These are phyloP conservation scores for Lutraria rhynchaena DNA, from an alignment of 1,140 invertebrate genomes.

Conservation along the genomic window DNA sequence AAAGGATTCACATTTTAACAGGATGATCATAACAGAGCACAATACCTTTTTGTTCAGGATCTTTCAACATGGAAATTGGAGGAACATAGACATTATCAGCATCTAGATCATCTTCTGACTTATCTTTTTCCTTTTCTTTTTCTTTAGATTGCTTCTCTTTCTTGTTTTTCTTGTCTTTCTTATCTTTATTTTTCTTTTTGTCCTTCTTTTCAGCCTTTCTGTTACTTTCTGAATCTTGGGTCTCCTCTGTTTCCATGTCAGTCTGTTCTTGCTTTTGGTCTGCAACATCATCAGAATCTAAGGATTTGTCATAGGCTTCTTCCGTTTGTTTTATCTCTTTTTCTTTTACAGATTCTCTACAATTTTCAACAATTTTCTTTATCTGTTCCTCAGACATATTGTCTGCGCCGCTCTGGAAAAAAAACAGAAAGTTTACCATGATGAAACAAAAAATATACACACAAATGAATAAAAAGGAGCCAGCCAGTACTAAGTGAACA, in stretches of 20 bases:
- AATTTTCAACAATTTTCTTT: constrained; percentile 55
- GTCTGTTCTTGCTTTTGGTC: constrained; percentile 30
- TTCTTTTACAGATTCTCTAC: constrained; percentile 48
- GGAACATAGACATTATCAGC: constrained; percentile 33
- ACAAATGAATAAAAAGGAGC: no score
- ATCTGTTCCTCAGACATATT: constrained; percentile 58
- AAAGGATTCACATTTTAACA: no score
- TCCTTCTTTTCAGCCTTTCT: constrained; percentile 58
- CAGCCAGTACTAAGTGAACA: no score
- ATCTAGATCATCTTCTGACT: constrained; percentile 23
- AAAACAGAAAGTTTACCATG: no score
- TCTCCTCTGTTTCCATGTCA: constrained; percentile 43
- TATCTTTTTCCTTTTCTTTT: constrained; percentile 35
- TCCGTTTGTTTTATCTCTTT: constrained; percentile 47
- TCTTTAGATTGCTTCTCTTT: constrained; percentile 44
- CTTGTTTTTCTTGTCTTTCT: constrained; percentile 55
- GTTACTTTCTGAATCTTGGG: constrained; percentile 47
- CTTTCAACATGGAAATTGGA: constrained; percentile 39
- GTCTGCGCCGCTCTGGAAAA: constrained; percentile 27
- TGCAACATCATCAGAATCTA: constrained; percentile 24
- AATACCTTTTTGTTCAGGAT: constrained; percentile 37
- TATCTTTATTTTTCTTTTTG: constrained; percentile 60
- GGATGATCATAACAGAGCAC: no score
- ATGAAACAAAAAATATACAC: no score
- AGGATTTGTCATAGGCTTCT: constrained; percentile 38